phyloP scores from a whole-genome alignment of 1,140 invertebrate species.

The Nasonia longicornis region DNA sequence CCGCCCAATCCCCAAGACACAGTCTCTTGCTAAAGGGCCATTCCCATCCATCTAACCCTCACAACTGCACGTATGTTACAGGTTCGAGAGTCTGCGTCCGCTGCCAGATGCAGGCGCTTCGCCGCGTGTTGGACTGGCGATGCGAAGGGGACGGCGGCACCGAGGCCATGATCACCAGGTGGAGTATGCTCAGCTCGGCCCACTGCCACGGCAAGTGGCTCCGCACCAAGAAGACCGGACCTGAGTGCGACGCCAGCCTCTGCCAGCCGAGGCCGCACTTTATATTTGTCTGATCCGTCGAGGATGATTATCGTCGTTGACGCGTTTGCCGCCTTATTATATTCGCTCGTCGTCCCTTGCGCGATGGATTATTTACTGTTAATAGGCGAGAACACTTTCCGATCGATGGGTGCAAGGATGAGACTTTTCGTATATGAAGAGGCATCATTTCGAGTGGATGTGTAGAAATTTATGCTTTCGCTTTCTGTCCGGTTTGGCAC shows the following conservation, averaged over 20 bases:
- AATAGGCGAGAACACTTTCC: too few species aligned
- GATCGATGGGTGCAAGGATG: too few species aligned
- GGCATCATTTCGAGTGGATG: too few species aligned
- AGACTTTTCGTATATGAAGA: too few species aligned
- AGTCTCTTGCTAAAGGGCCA: neutral
- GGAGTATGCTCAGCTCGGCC: constrained; percentile 80
- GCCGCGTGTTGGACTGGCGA: constrained; percentile 78
- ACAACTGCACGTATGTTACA: constrained; percentile 55
- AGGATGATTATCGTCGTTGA: neutral
- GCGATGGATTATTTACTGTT: neutral
- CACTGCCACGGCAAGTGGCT: constrained; percentile 89
- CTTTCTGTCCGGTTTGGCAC: too few species aligned
- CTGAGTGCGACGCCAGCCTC: constrained; percentile 70
- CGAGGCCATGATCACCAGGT: constrained; percentile 78
- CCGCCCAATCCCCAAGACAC: neutral
- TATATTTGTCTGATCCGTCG: constrained; percentile 73
- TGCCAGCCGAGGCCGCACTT: constrained; percentile 74
- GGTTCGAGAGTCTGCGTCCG: constrained; percentile 80
- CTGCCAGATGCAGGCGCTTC: constrained; percentile 81
- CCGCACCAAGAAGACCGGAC: constrained; percentile 72
- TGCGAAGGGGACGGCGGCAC: constrained; percentile 83
- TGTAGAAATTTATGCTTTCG: too few species aligned
- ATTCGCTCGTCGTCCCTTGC: neutral
- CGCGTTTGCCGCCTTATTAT: neutral
- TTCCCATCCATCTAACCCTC: too few species aligned